Base-by-base conservation (phyloP, 2,888 invertebrate species). In the Melanostoma scalare region DNA sequence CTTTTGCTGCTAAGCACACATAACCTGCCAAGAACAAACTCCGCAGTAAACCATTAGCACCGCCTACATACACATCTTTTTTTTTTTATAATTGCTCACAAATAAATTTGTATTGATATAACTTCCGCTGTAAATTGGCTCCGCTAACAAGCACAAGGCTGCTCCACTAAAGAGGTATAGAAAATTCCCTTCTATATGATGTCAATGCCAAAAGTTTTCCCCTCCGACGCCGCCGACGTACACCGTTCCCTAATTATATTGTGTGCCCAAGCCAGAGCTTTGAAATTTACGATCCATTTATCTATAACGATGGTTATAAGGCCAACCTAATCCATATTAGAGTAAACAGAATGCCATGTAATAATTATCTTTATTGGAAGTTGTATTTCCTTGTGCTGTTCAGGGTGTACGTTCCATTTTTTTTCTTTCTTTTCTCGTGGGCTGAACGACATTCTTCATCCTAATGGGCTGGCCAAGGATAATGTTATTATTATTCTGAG, bases 221-320 rank as follows among this genome's bases (percentile, higher is more conserved):
- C 10, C 44, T 10, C n/a, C 4, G 10, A 3, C 44, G 3, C 6
- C 4, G n/a, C 10, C 10, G 44, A 10, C 10, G 10, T 46, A 10
- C 20, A 20, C 10, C n/a, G 10, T 68, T 69, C 20, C 20, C 20
- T 76, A 69, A 76, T 76, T 76, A 69, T 68, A 60, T 46, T 68
- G 68, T 20, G 20, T 76, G 55, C 40, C 60, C 50, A 68, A 63
- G 79, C 68, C 74, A 80, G 40, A 35, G 68, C 33, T 69, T 38
- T 55, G 38, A 40, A 69, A 74, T 80, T 80, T 80, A 80, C 75
- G 69, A 80, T 69, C 74, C 74, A 75, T 80, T 80, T 80, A 75
- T 75, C 52, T 56, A 38, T 10, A 31, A 36, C 35, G 6, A 48
- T 52, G 55, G 31, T 63, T 38, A 36, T 53, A 75, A 75, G 75